Evolutionary conservation across 1,140 invertebrate species (phyloP), one percentile per base, ranked within the genome.

Genomic region (Charaxes varanes): DNA sequence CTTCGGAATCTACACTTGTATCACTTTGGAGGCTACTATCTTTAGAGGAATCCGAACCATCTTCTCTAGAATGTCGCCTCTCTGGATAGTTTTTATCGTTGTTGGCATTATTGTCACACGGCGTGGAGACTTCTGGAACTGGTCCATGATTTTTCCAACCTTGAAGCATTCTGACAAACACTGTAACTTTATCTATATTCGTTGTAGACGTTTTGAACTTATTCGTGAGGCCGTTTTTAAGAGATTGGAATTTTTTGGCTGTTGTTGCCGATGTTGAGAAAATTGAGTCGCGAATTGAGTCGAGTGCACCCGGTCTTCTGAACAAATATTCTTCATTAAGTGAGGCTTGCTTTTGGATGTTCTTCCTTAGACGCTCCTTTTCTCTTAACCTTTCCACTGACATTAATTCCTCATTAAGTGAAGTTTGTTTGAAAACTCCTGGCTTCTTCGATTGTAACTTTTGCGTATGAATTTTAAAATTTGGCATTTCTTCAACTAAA

Each of bases 11-110:
- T 2, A 97, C 91, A 77, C 94, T 96, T 0, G 95, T 96, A 59
- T 97, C 94, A 73, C 94, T 96, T 70, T 96, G 94, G 27, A 96
- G 85, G 71, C 94, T 96, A 62, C 93, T 94, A 62, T 96, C 94
- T 81, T 96, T 97, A 1, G 93, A 94, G 0, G 94, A 95, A 65
- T 96, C 94, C 0, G 94, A 96, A 4, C 93, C 93, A 49, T 95
- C 94, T 71, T 96, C 94, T 56, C 56, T 63, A 6, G 70, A 78
- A 62, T 81, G 71, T 37, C 70, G 52, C 54, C 71, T 56, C 52
- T 80, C 76, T 14, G 62, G 77, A 44, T 70, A 76, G 63, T 26
- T 59, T 62, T 72, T 74, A 28, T 67, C 59, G 61, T 50, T 58
- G 41, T 52, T 54, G 53, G 57, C 37, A 46, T 67, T 74, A 67